Evolutionary conservation across 2,888 invertebrate genomes (phyloP).

Genomic region (Machimus atricapillus): DNA sequence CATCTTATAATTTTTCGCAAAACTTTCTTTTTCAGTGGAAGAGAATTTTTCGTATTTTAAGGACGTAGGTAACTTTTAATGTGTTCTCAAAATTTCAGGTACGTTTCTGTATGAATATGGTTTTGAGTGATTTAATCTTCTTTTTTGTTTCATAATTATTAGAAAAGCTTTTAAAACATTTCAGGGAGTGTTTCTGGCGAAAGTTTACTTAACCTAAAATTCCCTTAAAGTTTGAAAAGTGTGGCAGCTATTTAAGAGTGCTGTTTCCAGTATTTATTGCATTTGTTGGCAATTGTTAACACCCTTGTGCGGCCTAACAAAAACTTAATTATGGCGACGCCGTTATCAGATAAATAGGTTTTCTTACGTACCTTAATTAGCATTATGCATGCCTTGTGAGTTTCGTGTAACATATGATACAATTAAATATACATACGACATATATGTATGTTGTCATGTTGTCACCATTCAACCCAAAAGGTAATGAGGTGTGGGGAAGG

Average conservation of each 20-base stretch:
- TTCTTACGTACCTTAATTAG: slow-evolving; percentile 8
- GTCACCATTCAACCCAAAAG: background rate
- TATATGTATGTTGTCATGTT: background rate
- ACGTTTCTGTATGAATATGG: too few relatives aligned
- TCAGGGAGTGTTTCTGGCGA: too few relatives aligned
- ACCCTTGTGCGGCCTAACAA: background rate
- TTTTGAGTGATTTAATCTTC: too few relatives aligned
- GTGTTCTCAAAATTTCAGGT: too few relatives aligned
- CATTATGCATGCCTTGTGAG: background rate
- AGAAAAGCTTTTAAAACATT: too few relatives aligned
- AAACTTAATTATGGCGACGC: background rate
- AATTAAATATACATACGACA: background rate
- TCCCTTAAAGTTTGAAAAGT: background rate
- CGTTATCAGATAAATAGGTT: background rate
- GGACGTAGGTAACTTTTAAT: too few relatives aligned
- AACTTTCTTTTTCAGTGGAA: too few relatives aligned
- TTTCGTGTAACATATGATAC: background rate
- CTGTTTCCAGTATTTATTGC: background rate
- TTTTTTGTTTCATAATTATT: too few relatives aligned
- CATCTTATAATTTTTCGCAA: too few relatives aligned
- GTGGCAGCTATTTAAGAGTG: background rate
- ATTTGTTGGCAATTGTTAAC: background rate
- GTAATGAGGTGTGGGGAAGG: background rate
- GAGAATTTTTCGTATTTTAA: too few relatives aligned
- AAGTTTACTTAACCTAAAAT: background rate